A percentile compares a stretch with the other conserved stretches of the same genome.
phyloP scores from a whole-genome alignment of 2,113 vertebrate genomes.

The Suricata suricatta region DNA sequence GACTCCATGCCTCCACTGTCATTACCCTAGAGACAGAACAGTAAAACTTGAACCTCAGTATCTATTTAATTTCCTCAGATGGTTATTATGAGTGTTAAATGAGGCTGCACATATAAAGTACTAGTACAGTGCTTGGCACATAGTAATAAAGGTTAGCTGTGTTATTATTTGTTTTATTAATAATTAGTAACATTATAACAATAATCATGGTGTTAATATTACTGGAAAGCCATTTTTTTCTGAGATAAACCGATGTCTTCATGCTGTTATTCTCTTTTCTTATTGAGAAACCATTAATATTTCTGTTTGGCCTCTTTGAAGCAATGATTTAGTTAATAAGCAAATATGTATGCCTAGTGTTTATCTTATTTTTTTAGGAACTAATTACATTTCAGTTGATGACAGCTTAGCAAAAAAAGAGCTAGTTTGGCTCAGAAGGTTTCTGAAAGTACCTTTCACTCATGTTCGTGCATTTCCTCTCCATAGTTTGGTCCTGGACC shows the following conservation, averaged over 20 bases:
- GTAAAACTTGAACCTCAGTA: neutral
- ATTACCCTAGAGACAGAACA: neutral
- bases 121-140: neutral
- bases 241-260: neutral
- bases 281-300: neutral
- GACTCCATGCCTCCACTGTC: neutral
- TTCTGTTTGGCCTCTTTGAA: slow-evolving; percentile 18
- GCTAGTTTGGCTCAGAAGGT: neutral
- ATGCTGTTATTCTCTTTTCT: neutral
- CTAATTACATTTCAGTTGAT: neutral
- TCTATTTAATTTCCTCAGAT: neutral
- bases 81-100: neutral
- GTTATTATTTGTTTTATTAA: neutral
- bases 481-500: neutral
- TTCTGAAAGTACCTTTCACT: slow-evolving; percentile 24
- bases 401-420: neutral
- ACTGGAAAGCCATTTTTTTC: neutral
- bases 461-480: neutral
- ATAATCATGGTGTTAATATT: neutral
- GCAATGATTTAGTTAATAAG: neutral
- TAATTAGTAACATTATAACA: neutral
- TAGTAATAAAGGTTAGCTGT: neutral
- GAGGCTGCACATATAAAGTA: neutral
- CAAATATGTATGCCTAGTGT: neutral
- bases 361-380: neutral